Base-by-base conservation (phyloP, 2,113 vertebrate genomes). In the Entelurus aequoreus region DNA sequence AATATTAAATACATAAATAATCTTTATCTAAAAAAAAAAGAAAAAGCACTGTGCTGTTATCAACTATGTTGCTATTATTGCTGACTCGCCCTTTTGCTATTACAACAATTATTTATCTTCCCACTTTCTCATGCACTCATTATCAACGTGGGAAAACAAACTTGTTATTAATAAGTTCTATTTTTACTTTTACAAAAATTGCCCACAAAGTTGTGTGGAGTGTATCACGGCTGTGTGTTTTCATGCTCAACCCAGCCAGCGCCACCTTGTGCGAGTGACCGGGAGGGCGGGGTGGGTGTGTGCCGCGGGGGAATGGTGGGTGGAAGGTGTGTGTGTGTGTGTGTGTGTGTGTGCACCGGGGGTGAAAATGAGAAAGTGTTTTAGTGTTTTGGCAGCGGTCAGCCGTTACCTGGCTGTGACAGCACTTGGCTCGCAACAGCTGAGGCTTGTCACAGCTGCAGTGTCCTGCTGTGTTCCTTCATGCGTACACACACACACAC, bases 371-470 rank as follows among this genome's bases (percentile, higher is more conserved):
- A 69, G 65, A 67, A 69, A 68, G 59, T 54, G 47, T 62, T 84
- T 70, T 78, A 79, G 61, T 57, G 47, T 60, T 83, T 70, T 78
- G 82, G 80, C 72, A 74, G 71, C 65, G 85, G 79, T 87, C 80
- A 83, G 74, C 65, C 76, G 48, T 80, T 81, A 86, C 79, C 81
- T 83, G 86, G 72, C 84, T 73, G 71, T 77, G 81, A 86, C 82
- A 67, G 78, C 76, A 21, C 77, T 83, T 63, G 68, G 82, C 82
- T 82, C 75, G 76, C 74, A 76, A 71, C 86, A 85, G 86, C 86
- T 88, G 84, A 88, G 84, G 71, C 79, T 78, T 80, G 84, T 88
- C 84, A 81, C 84, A 81, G 82, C 81, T 77, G 86, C 81, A 62
- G 72, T 53, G 69, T 66, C 81, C 71, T 35, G 51, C 84, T 70